Evolutionary conservation across 2,113 vertebrate genomes (phyloP), one percentile per base, ranked within the genome.

Genomic region (Nestor notabilis): DNA sequence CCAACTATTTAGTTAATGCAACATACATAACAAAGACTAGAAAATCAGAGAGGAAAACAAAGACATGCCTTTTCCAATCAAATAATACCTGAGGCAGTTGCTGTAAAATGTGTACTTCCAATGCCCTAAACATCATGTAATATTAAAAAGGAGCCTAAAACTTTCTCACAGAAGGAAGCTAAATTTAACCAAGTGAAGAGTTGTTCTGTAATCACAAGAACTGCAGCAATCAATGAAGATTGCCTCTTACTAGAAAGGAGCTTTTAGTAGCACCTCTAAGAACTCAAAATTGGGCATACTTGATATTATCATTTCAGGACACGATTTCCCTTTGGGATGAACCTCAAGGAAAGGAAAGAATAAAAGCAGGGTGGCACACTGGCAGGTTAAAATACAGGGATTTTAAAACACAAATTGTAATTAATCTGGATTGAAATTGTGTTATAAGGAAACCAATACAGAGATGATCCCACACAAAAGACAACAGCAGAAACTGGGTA

Each of bases 121-220:
- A 66, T 79, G 78, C 47, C 28, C 89, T 87, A 92, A 96, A 87
- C 63, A 94, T 65, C 81, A 70, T 82, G 78, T 33, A 96, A 76
- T 92, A 95, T 96, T 93, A 95, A 97, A 96, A 91, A 83, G 46
- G 28, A 89, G 66, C 33, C 63, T 69, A 70, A 94, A 95, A 95
- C 53, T 91, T 89, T 77, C 58, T 79, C 70, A 91, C 49, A 87
- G 88, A 94, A 85, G 70, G 80, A 78, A 93, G 81, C 77, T 83
- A 77, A 46, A 95, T 96, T 95, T 87, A 92, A 79, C 69, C 61
- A 75, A 92, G 61, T 69, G 72, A 87, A 95, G 94, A 87, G 77
- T 33, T 89, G 68, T 72, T 76, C 94, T 86, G 76, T 80, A 94
- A 96, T 95, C 91, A 91, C 70, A 72, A 85, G 70, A 94, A 66